phyloP scores from a whole-genome alignment of 2,888 invertebrate species.

The Drosophila anomelani region DNA sequence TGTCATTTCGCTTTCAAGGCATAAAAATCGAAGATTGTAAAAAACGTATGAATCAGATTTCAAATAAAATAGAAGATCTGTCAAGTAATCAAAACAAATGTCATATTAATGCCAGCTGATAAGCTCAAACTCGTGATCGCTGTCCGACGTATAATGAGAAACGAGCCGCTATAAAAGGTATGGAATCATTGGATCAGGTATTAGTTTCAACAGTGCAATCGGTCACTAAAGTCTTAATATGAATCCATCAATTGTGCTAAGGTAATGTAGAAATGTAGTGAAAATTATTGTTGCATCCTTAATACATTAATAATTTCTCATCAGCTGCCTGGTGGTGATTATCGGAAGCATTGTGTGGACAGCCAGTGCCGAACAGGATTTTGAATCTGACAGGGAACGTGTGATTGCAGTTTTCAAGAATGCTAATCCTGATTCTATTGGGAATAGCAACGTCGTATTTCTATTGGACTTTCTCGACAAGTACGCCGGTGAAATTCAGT shows the following conservation, averaged over 20 bases:
- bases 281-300: not conserved
- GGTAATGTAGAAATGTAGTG: not conserved
- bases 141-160: not conserved
- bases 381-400: not conserved
- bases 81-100: not conserved
- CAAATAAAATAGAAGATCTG: not conserved
- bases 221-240: not conserved
- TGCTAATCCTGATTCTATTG: not conserved
- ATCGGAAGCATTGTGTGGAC: constrained; percentile 1
- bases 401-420: not conserved
- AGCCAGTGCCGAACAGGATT: not conserved
- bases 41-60: not conserved
- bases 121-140: not conserved
- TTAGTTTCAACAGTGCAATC: not conserved
- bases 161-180: not conserved
- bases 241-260: not conserved
- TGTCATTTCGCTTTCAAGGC: no score
- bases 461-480: not conserved
- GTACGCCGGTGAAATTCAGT: not conserved
- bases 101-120: not conserved
- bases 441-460: not conserved
- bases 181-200: not conserved
- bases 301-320: not conserved
- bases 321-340: constrained; percentile 1
- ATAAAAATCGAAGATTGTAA: no score